Base-by-base conservation (phyloP, 2,888 invertebrate genomes). In the Drosophila testacea region DNA sequence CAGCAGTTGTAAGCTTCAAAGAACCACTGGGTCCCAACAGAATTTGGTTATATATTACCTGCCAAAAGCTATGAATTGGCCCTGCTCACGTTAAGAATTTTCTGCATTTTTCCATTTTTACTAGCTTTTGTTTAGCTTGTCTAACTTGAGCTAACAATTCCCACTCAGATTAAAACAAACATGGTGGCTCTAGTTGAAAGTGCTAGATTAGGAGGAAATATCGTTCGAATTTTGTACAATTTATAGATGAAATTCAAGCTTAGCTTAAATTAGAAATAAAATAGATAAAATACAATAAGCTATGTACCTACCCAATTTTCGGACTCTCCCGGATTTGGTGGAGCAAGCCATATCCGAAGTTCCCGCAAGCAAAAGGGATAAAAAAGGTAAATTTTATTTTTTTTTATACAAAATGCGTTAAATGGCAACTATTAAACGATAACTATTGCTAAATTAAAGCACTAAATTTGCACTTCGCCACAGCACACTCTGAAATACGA, bases 1-100 rank as follows among this genome's bases (percentile, higher is more conserved):
- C 56, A 46, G 36, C 46, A 56, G 47, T 30, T 41, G 73, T 9
- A 28, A 50, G 10, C 38, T 36, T 48, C 16, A 50, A 59, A 36
- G 46, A 36, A 28, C 27, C 22, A 34, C 28, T 42, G 10, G 22
- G 13, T 57, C 34, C 34, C 56, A 39, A 28, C n/a, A 54, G 57
- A n/a, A 34, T 61, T 41, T 27, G 28, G 50, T 39, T 70, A 46
- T 79, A 75, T 75, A 79, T 70, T 47, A 22, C 54, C 59, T 52
- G 54, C 16, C 64, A 50, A 57, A 41, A 11, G 27, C 46, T 42
- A 55, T 56, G 39, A 64, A 75, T 65, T 57, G 60, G 27, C 64
- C 52, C 4, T 16, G 51, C 39, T 52, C 34, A 10, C 44, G 42
- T 34, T 38, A 16, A 41, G 22, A 62, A 51, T 10, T 27, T 27